Evolutionary conservation across 2,888 invertebrate species (phyloP).

Genomic region (Cepaea hortensis): DNA sequence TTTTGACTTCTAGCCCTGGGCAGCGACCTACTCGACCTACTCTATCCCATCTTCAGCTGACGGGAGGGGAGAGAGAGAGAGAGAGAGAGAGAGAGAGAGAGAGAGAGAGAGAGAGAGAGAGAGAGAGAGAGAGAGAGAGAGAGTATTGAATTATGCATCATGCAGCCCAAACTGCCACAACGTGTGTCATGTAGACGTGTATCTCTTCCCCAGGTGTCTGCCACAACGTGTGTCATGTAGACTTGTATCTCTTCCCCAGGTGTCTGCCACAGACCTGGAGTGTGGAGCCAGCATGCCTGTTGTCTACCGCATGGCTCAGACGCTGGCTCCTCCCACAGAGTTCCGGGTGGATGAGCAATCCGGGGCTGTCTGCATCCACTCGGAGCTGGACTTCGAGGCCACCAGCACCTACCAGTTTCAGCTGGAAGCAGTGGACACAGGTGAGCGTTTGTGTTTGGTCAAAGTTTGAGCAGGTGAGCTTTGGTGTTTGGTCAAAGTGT

Average conservation of each 20-base stretch:
- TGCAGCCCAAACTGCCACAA: too few species aligned
- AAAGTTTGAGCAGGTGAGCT: neutral
- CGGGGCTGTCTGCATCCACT: slow-evolving; percentile 91
- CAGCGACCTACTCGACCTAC: too few species aligned
- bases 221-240: neutral
- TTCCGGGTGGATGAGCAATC: slow-evolving; percentile 91
- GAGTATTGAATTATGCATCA: too few species aligned
- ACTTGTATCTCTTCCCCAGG: slow-evolving; percentile 86
- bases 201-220: too few species aligned
- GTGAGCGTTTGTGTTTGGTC: slow-evolving; percentile 78
- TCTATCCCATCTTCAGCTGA: too few species aligned
- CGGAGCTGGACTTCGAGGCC: slow-evolving; percentile 94
- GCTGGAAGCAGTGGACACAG: slow-evolving; percentile 94
- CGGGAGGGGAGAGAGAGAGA: too few species aligned
- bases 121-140: too few species aligned
- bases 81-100: too few species aligned
- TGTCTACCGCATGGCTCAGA: slow-evolving; percentile 85
- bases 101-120: too few species aligned
- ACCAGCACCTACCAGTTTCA: slow-evolving; percentile 91
- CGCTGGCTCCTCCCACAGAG: slow-evolving; percentile 85
- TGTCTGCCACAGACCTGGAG: slow-evolving; percentile 95
- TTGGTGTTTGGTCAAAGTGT: too few species aligned
- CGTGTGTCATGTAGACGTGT: too few species aligned
- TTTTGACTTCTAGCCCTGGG: too few species aligned
- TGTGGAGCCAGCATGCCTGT: slow-evolving; percentile 95